phyloP scores from a whole-genome alignment of 2,113 vertebrate genomes.

The Sterna hirundo region DNA sequence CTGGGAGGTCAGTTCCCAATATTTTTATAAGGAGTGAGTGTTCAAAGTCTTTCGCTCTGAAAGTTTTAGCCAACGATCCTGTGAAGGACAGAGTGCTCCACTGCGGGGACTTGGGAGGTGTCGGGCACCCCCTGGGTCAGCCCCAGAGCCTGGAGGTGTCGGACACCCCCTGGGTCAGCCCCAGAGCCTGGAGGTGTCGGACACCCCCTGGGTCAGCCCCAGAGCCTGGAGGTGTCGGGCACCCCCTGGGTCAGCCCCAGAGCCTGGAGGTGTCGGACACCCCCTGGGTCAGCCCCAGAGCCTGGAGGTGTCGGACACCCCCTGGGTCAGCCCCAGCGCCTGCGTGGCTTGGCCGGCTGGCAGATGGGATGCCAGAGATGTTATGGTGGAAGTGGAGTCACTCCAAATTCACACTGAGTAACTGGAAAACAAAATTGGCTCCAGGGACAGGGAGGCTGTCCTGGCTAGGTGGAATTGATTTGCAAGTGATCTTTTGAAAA shows the following conservation, averaged over 20 bases:
- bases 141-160: background rate
- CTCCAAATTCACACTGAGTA: background rate
- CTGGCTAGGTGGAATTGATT: background rate
- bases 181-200: background rate
- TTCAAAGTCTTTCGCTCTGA: background rate
- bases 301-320: background rate
- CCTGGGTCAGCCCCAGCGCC: background rate
- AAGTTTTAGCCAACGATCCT: background rate
- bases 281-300: no score
- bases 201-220: no score
- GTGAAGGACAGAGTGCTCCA: background rate
- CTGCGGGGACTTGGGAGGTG: background rate
- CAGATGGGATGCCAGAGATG: background rate
- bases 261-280: background rate
- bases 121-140: background rate
- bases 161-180: background rate
- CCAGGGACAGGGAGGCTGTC: background rate
- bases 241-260: background rate
- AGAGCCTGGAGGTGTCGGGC: background rate
- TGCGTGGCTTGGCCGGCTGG: background rate
- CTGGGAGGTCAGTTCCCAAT: background rate
- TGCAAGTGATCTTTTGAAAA: constrained; percentile 44
- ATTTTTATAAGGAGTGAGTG: background rate
- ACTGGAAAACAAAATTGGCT: constrained; percentile 5
- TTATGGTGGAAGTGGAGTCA: background rate